Evolutionary conservation across 1,140 invertebrate species (phyloP).

Genomic region (Apis cerana): DNA sequence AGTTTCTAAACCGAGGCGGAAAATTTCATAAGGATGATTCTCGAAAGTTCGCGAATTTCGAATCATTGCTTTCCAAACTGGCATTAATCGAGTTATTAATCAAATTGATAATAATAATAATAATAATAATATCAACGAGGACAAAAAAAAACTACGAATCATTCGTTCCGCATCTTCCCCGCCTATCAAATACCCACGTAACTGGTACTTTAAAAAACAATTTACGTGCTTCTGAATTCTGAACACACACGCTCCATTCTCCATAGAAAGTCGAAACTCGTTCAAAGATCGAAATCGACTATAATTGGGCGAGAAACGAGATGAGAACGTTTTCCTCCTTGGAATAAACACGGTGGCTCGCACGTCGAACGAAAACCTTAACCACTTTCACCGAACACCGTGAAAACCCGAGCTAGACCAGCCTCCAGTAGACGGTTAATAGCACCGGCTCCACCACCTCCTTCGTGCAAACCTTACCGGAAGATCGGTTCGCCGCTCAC

Average conservation of each 20-base stretch:
- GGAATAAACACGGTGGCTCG: constrained; percentile 5
- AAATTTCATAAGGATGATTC: too few relatives aligned
- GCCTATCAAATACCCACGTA: too few relatives aligned
- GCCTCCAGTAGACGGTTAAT: constrained; percentile 43
- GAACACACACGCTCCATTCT: too few relatives aligned
- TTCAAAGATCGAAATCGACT: background rate
- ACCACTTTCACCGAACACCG: constrained; percentile 59
- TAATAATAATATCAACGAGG: too few relatives aligned
- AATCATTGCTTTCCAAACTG: background rate
- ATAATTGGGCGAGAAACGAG: background rate
- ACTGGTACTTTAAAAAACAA: too few relatives aligned
- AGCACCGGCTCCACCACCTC: constrained; percentile 43
- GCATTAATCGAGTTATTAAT: too few relatives aligned
- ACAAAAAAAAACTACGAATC: too few relatives aligned
- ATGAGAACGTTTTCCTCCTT: constrained; percentile 17
- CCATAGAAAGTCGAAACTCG: background rate
- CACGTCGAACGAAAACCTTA: background rate
- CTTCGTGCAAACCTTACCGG: constrained; percentile 50
- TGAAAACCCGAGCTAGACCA: constrained; percentile 50
- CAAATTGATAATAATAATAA: too few relatives aligned
- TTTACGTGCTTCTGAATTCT: too few relatives aligned
- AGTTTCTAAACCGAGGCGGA: too few relatives aligned
- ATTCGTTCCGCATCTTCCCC: too few relatives aligned
- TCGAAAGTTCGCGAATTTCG: background rate
- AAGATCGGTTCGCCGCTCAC: constrained; percentile 53